Percentiles rank a stretch among this genome's conserved stretches.
These are phyloP conservation scores for Amblyopsis rosae DNA, from an alignment of 2,113 vertebrate species.

Conservation along the genomic window DNA sequence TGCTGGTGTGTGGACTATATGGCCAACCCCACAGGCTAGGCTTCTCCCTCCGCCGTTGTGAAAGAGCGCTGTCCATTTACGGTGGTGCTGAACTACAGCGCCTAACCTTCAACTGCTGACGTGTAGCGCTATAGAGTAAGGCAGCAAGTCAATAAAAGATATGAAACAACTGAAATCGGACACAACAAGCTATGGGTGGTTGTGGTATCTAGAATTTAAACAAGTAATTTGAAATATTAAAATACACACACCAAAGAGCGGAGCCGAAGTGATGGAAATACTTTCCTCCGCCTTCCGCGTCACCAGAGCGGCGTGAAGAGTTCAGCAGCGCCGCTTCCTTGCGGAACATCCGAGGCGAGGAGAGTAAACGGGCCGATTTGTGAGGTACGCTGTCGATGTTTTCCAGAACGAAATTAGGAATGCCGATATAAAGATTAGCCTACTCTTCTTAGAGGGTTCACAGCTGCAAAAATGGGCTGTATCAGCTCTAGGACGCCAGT, in stretches of 20 bases:
- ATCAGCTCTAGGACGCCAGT: constrained; percentile 85
- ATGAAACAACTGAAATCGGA: background rate
- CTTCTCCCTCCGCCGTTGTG: constrained; percentile 27
- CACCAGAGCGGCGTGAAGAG: constrained; percentile 50
- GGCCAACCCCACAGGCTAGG: constrained; percentile 21
- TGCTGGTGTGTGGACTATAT: constrained; percentile 24
- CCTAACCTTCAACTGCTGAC: constrained; percentile 54
- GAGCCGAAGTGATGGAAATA: constrained; percentile 54
- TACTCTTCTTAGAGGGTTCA: constrained; percentile 24
- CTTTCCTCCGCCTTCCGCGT: constrained; percentile 50
- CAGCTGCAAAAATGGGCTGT: constrained; percentile 83
- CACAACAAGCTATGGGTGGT: background rate
- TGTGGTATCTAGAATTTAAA: constrained; percentile 25
- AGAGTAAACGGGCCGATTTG: constrained; percentile 55
- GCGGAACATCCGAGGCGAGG: constrained; percentile 47
- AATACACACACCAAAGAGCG: constrained; percentile 4
- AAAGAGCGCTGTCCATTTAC: constrained; percentile 61
- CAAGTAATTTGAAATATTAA: constrained; percentile 7
- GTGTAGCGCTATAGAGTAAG: constrained; percentile 30
- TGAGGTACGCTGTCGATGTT: constrained; percentile 70
- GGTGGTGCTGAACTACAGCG: constrained; percentile 66
- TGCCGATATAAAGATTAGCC: constrained; percentile 3
- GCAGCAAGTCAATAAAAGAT: background rate
- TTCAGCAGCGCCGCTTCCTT: constrained; percentile 37
- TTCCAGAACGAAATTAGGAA: no score